Base-by-base conservation (phyloP, 1,140 invertebrate genomes). In the Achatina immaculata region DNA sequence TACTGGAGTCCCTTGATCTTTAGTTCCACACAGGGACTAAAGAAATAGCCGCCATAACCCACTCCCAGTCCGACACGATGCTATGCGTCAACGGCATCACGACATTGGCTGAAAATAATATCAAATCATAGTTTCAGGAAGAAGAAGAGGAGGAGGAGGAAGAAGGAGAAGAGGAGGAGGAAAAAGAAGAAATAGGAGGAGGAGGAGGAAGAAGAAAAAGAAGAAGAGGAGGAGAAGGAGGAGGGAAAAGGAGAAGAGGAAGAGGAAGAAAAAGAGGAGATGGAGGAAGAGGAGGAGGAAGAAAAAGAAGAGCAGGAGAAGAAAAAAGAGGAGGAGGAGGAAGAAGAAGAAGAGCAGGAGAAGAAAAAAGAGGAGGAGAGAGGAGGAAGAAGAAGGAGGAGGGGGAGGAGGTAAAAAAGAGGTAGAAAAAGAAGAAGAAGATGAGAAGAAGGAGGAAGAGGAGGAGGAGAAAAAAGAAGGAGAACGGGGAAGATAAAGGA, bases 231-330 rank as follows among this genome's bases (percentile, higher is more conserved):
- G 24, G 65, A 28, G 36, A 24, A 28, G 36, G 65, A 14, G 24
- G 65, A 28, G 24, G 65, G 28, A 66, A 24, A 14, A n/a, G n/a
- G 28, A n/a, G n/a, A 14, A n/a, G n/a, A 14, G 24, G n/a, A 7
- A n/a, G 9, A 31, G 36, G 65, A 31, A n/a, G 65, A 31, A n/a
- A 24, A 31, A n/a, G 65, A 14, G 65, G n/a, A 66, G 65, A 14
- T 9, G 65, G n/a, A 66, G 65, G n/a, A 66, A 24, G 14, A n/a
- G 65, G n/a, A 66, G 65, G n/a, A 66, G 65, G n/a, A 66, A 24
- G n/a, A n/a, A 36, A 31, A 66, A 24, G n/a, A n/a, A 36, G n/a
- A n/a, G 65, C 7, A n/a, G n/a, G n/a, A n/a, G 65, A 31, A n/a
- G 65, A 31, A n/a, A 24, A 31, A n/a, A 24, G 14, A n/a, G n/a